Evolutionary conservation across 2,113 vertebrate species (phyloP), one percentile per base, ranked within the genome.

Genomic region (Aegithalos caudatus): DNA sequence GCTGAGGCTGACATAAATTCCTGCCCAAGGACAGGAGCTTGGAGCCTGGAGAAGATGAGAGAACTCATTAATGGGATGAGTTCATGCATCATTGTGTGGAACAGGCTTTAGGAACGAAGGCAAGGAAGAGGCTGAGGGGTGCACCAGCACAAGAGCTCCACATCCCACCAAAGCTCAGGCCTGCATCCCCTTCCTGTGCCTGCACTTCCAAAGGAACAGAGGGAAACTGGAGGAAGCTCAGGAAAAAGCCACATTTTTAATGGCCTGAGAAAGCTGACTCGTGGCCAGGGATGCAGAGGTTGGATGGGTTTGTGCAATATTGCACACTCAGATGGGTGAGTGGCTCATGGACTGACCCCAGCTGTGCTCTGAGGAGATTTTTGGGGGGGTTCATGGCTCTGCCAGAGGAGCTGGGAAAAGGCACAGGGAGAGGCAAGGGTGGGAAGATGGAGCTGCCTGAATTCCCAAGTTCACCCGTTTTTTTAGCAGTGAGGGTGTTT

Each of bases 401-500:
- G 3, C 24, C 38, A 28, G 42, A 1, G 20, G 38, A 80, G 71
- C 81, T 85, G 92, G 62, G 79, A 88, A 80, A 95, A 95, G 89
- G 62, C 78, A 7, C 66, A n/a, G 66, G 4, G 86, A 57, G 35
- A 91, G 48, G 74, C 91, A 66, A 2, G 0, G 42, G 25, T n/a
- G 81, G 73, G 76, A 66, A 79, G 92, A 84, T 71, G 35, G 35
- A 86, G 79, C 79, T 81, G 91, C 86, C 78, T 91, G 64, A 71
- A 88, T 90, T 95, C 90, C 85, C 87, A 40, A 93, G 92, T 93
- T 95, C 95, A 90, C 88, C 94, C 67, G 0, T 37, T 94, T 88
- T 89, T 90, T 86, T 56, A 90, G 66, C 95, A 90, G 79, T 17
- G 90, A 94, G 93, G 93, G 90, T 94, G 92, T 94, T 96, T 86